phyloP scores from a whole-genome alignment of 1,140 invertebrate species.

The Ips typographus region DNA sequence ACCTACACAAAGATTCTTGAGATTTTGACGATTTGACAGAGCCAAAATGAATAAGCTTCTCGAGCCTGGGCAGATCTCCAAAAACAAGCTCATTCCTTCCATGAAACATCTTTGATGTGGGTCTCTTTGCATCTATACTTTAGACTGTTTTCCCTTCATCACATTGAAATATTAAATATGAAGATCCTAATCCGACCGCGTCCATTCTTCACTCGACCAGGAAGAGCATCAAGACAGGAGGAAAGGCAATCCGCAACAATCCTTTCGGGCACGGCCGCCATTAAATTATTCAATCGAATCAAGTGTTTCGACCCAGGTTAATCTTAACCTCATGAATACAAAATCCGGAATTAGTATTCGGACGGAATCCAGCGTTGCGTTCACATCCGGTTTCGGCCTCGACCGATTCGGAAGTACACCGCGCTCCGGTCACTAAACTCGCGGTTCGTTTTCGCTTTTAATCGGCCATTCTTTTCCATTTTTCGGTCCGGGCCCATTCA shows the following conservation, averaged over 20 bases:
- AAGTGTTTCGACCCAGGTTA: slow-evolving; percentile 32
- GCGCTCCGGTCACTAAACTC: slow-evolving; percentile 22
- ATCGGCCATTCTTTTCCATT: slow-evolving; percentile 8
- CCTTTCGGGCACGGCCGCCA: slow-evolving; percentile 23
- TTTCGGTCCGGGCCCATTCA: background rate
- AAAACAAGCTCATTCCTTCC: too few relatives aligned
- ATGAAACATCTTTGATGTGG: too few relatives aligned
- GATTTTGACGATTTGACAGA: too few relatives aligned
- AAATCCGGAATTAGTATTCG: slow-evolving; percentile 36
- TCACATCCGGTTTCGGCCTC: slow-evolving; percentile 30
- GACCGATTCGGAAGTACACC: slow-evolving; percentile 22
- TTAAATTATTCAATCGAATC: slow-evolving; percentile 36
- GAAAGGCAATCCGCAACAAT: slow-evolving; percentile 26
- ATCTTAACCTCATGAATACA: slow-evolving; percentile 36
- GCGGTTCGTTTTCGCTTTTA: slow-evolving; percentile 28
- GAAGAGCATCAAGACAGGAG: background rate
- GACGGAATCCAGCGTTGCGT: slow-evolving; percentile 23
- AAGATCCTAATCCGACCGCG: background rate
- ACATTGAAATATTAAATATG: slow-evolving; percentile 2
- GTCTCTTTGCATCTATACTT: too few relatives aligned
- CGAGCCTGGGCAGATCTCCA: too few relatives aligned
- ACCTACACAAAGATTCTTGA: too few relatives aligned
- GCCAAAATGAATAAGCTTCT: too few relatives aligned
- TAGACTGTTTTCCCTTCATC: background rate
- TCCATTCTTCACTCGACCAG: slow-evolving; percentile 3